Evolutionary conservation across 2,113 vertebrate genomes (phyloP), one percentile per base, ranked within the genome.

Genomic region (Nibea albiflora): DNA sequence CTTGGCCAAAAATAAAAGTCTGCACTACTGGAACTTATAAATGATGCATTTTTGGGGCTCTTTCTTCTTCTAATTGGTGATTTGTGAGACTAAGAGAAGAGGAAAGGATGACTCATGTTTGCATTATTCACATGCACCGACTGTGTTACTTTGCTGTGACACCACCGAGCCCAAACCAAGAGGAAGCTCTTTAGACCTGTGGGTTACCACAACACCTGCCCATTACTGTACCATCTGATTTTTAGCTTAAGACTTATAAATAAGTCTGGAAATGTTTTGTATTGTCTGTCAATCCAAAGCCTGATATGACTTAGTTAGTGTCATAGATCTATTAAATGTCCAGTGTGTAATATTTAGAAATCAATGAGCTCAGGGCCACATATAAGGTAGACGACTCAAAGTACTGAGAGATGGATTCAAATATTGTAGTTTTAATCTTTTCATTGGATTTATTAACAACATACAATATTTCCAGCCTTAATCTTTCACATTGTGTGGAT

Each of bases 1-100:
- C 66, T 87, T 81, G 82, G 88, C 77, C 84, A 88, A 86, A 89
- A 92, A 81, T 73, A 50, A 64, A 85, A 84, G 60, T 60, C 73
- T 58, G 77, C 69, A 80, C 82, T 52, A 79, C 73, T 81, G 85
- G 71, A 80, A 77, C 58, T 61, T 52, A 39, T 72, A 81, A 85
- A 76, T 64, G 17, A 71, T 22, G 44, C 24, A 11, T 79, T 84
- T 39, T 85, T 24, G 31, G 76, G 35, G 15, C 68, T 42, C 54
- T 81, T 87, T 88, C 46, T 64, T 56, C 68, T 58, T 12, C 86
- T 89, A 88, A 90, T 89, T 88, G 61, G 80, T 58, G 70, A 78
- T 54, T 39, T 83, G 78, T 67, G 65, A 24, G 58, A 11, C 19
- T 5, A 42, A 72, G 65, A 66, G 17, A 50, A 84, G 70, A 46